Evolutionary conservation across 1,140 invertebrate genomes (phyloP).

Genomic region (Leptinotarsa texana): DNA sequence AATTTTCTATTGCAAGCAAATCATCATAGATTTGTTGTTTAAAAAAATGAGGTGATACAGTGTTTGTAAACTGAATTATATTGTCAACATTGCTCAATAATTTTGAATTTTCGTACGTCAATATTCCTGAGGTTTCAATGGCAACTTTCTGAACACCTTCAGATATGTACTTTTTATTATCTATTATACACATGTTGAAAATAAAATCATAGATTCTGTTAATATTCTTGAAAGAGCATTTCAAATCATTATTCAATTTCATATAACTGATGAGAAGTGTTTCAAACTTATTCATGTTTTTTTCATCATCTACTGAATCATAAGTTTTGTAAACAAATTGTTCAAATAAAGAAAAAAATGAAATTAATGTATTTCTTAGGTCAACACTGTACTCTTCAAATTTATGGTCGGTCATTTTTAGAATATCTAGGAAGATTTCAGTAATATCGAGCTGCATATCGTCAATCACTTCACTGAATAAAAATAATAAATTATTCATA

Average conservation of each 20-base stretch:
- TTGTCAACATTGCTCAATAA: not conserved
- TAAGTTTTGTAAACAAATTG: constrained; percentile 43
- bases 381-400: constrained; percentile 34
- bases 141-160: constrained; percentile 6
- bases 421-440: constrained; percentile 41
- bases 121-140: not conserved
- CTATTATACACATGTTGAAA: constrained; percentile 9
- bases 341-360: constrained; percentile 44
- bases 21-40: constrained; percentile 24
- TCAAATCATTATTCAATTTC: constrained; percentile 3
- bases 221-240: constrained; percentile 19
- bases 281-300: constrained; percentile 34
- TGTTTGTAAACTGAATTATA: constrained; percentile 2
- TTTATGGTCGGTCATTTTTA: constrained; percentile 29
- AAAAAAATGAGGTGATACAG: constrained; percentile 8
- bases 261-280: constrained; percentile 22
- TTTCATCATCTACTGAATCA: constrained; percentile 19
- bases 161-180: not conserved
- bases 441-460: constrained; percentile 43
- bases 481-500: constrained; percentile 43
- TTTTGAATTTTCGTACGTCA: not conserved
- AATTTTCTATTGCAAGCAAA: constrained; percentile 12
- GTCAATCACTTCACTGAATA: constrained; percentile 36
- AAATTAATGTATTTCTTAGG: constrained; percentile 32
- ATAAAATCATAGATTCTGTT: constrained; percentile 26